phyloP scores from a whole-genome alignment of 2,797 vertebrate species.

The Sebastes taczanowskii region DNA sequence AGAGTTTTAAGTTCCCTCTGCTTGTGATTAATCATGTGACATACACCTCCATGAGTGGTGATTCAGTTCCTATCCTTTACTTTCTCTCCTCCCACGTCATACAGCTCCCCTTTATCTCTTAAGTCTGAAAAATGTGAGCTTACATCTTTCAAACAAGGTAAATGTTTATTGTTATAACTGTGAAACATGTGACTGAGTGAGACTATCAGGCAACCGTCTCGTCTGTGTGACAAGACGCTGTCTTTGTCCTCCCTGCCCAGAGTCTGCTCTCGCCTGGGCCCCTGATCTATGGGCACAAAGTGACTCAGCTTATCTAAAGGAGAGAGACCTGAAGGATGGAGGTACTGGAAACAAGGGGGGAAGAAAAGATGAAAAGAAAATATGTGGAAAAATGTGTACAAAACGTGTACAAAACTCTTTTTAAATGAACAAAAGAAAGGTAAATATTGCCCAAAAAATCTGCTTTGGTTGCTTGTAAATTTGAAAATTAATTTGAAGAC shows the following conservation, averaged over 20 bases:
- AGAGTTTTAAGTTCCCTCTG: not conserved
- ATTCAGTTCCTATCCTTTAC: not conserved
- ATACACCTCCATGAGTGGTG: not conserved
- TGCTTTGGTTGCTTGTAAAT: not conserved
- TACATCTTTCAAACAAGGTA: conserved; percentile 16
- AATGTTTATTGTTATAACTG: conserved; percentile 28
- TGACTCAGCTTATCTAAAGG: conserved; percentile 17
- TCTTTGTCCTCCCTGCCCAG: conserved; percentile 8
- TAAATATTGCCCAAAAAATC: not conserved
- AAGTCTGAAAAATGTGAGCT: conserved; percentile 16
- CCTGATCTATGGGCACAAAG: conserved; percentile 29
- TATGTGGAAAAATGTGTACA: not conserved
- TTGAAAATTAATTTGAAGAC: not conserved
- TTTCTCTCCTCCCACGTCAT: conserved; percentile 35
- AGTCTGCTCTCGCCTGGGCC: not conserved
- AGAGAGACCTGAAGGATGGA: not conserved
- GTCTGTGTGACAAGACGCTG: conserved; percentile 7
- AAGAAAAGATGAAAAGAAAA: not conserved
- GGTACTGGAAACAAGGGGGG: not conserved
- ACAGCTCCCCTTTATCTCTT: conserved; percentile 16
- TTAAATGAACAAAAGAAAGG: not conserved
- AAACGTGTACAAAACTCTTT: not conserved
- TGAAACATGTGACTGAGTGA: conserved; percentile 8
- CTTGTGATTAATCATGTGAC: not conserved
- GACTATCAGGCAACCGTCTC: conserved; percentile 5